Percentiles rank a stretch among this genome's conserved stretches.
These are phyloP conservation scores for Perccottus glenii DNA, from an alignment of 2,113 vertebrate genomes.

Conservation along the genomic window DNA sequence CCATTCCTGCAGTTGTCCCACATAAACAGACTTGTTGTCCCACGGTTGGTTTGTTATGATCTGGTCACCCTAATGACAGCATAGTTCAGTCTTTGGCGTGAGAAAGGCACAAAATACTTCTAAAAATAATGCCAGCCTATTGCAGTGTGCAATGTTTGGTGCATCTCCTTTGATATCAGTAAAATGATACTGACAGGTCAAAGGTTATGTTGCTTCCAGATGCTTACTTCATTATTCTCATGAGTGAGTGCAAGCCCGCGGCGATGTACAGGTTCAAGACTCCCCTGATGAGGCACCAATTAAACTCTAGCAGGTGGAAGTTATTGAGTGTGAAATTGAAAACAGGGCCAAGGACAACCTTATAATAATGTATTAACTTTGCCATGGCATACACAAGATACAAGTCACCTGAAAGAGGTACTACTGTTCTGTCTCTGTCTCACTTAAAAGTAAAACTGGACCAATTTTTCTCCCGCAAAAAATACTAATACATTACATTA, in stretches of 20 bases:
- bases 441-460: no score
- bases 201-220: slow-evolving; percentile 22
- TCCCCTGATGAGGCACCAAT: slow-evolving; percentile 68
- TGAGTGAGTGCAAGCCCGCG: slow-evolving; percentile 44
- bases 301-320: slow-evolving; percentile 73
- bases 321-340: slow-evolving; percentile 76
- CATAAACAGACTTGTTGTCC: no score
- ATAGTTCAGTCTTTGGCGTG: no score
- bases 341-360: slow-evolving; percentile 60
- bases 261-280: slow-evolving; percentile 39
- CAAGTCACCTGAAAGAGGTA: background rate
- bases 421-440: background rate
- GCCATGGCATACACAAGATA: slow-evolving; percentile 39
- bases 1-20: no score
- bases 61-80: no score
- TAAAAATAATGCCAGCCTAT: no score
- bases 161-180: background rate
- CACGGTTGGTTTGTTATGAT: no score
- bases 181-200: slow-evolving; percentile 1
- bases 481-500: no score
- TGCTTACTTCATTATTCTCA: slow-evolving; percentile 32
- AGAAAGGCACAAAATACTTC: no score
- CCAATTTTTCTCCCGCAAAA: no score
- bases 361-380: slow-evolving; percentile 45
- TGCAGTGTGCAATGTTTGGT: background rate